These are phyloP conservation scores for Pseudoips prasinana DNA, from an alignment of 2,888 invertebrate species.

Conservation along the genomic window DNA sequence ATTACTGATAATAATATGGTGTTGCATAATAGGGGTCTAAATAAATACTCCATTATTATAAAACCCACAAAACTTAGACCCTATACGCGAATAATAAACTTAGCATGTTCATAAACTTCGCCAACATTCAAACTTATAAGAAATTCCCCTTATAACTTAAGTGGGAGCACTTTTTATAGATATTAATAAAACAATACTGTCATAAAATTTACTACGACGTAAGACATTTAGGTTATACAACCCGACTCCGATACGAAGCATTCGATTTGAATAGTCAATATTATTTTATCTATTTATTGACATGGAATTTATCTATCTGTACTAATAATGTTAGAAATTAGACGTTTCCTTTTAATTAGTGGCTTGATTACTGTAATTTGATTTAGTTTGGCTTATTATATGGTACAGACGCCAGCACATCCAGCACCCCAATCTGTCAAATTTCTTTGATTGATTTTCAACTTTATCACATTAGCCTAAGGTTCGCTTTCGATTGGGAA, in stretches of 20 bases:
- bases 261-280: constrained; percentile 8
- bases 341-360: no score
- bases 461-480: no score
- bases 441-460: no score
- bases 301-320: constrained; percentile 11
- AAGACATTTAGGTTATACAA: constrained; percentile 33
- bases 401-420: no score
- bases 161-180: constrained; percentile 74
- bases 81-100: constrained; percentile 46
- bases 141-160: constrained; percentile 55
- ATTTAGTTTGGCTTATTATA: no score
- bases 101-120: constrained; percentile 58
- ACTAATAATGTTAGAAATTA: no score
- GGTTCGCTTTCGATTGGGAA: no score
- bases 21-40: no score
- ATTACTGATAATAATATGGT: no score
- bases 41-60: no score
- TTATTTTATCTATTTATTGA: constrained; percentile 23
- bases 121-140: constrained; percentile 57
- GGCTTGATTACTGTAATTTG: no score
- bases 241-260: constrained; percentile 37
- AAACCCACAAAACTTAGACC: constrained; percentile 13
- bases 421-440: no score
- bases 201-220: constrained; percentile 63
- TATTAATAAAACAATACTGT: constrained; percentile 77